Base-by-base conservation (phyloP, 2,888 invertebrate species). In the Eupeodes latifasciatus region DNA sequence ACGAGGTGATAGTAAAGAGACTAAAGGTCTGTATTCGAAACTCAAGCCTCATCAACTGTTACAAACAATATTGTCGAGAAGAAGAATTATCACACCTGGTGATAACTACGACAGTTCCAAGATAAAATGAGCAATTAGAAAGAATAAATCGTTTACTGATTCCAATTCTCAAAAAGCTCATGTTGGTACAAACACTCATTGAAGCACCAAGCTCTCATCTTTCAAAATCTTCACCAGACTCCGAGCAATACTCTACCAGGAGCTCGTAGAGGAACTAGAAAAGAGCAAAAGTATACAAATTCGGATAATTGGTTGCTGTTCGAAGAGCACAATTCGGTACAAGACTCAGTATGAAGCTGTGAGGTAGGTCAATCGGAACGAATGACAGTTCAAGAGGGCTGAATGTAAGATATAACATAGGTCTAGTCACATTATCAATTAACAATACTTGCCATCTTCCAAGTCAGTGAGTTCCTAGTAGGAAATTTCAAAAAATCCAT, bases 1-100 rank as follows among this genome's bases (percentile, higher is more conserved):
- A 90, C 1, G 89, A 89, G 19, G 92, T 93, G 53, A 91, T 91
- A 0, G 5, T 93, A 12, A 62, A 90, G 0, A 91, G 91, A 69
- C 57, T 93, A 9, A 49, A 11, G 14, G 34, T 19, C n/a, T 10
- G 11, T 36, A 4, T 40, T 62, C 47, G 69, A 16, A 59, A 64
- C 44, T 44, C 44, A 1, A 64, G 11, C 11, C 62, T 44, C 5
- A 44, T 64, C 2, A 44, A 82, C 4, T 1, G 1, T 4, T 64
- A 44, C 16, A 11, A 40, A 1, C 5, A 64, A 11, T 44, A 64
- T 44, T 64, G 44, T 11, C 1, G 19, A 2, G 44, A 44, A 5
- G 11, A 64, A 64, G 62, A 11, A 64, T 64, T 16, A 16, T 19
- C 19, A 19, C 19, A 19, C 19, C 19, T 19, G 19, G 0, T 19